phyloP scores from a whole-genome alignment of 2,797 vertebrate species.

The Bufotes viridis region DNA sequence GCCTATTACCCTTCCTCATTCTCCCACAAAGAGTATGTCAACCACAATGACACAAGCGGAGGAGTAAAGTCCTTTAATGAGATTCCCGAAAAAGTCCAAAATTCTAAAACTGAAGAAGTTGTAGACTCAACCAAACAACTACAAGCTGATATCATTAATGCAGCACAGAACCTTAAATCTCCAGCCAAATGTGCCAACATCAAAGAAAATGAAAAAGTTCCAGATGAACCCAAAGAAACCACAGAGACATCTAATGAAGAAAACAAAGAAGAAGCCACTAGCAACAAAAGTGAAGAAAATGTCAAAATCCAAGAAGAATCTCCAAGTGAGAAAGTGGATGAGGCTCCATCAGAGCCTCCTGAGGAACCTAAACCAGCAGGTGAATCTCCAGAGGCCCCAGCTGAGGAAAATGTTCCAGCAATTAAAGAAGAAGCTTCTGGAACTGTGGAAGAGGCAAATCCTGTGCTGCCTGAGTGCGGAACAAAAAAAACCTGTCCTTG shows the following conservation, averaged over 20 bases:
- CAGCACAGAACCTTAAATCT: constrained; percentile 84
- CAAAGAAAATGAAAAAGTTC: constrained; percentile 68
- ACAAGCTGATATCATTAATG: constrained; percentile 80
- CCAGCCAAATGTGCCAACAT: constrained; percentile 78
- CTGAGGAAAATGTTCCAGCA: not conserved
- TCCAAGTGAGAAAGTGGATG: not conserved
- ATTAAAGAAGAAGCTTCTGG: not conserved
- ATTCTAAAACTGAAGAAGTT: constrained; percentile 69
- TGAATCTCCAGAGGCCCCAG: not conserved
- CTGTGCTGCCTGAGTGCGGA: not conserved
- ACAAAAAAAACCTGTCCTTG: not conserved
- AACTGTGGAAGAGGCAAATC: not conserved
- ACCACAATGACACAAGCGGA: constrained; percentile 77
- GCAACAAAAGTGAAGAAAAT: not conserved
- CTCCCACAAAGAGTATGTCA: constrained; percentile 79
- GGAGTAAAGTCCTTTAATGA: constrained; percentile 76
- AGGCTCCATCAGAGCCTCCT: not conserved
- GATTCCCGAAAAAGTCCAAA: constrained; percentile 73
- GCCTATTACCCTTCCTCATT: constrained; percentile 88
- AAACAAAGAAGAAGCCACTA: constrained; percentile 64
- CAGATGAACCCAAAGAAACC: constrained; percentile 46
- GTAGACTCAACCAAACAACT: constrained; percentile 80
- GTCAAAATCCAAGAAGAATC: not conserved
- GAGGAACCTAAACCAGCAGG: not conserved
- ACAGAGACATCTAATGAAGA: not conserved